Conservation (phyloP, 2,888 invertebrate genomes). For the Belgica antarctica region DNA sequence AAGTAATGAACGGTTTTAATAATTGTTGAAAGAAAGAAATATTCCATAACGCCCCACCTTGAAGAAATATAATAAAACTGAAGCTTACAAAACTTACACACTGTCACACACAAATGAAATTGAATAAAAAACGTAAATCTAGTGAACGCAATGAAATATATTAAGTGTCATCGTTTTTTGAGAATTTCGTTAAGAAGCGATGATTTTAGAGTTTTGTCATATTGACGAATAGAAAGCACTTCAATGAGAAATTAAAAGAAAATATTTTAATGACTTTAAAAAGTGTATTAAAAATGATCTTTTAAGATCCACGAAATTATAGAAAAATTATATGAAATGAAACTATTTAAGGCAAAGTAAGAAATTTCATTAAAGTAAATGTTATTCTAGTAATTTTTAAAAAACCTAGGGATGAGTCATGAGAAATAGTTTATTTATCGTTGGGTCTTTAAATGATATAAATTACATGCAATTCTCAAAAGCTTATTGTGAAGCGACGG, state of each 20-base stretch:
- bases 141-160: conserved; percentile 20
- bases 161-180: conserved; percentile 11
- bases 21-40: conserved; percentile 20
- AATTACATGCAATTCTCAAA: conserved; percentile 43
- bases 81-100: conserved; percentile 23
- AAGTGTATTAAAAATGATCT: neutral
- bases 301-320: conserved; percentile 5
- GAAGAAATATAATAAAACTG: conserved; percentile 23
- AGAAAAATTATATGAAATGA: neutral
- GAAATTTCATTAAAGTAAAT: conserved; percentile 26
- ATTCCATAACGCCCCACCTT: conserved; percentile 3
- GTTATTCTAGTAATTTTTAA: conserved; percentile 38
- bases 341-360: conserved; percentile 18
- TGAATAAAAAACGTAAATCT: conserved; percentile 1
- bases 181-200: conserved; percentile 9
- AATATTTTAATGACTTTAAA: conserved; percentile 23
- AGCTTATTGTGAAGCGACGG: conserved; percentile 33
- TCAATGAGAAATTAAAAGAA: neutral
- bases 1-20: neutral
- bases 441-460: conserved; percentile 43
- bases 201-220: conserved; percentile 39
- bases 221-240: conserved; percentile 37
- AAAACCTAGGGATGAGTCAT: neutral
- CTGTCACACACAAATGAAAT: neutral
- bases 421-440: conserved; percentile 41